Base-by-base conservation (phyloP, 2,113 vertebrate genomes). In the Emberiza fucata region DNA sequence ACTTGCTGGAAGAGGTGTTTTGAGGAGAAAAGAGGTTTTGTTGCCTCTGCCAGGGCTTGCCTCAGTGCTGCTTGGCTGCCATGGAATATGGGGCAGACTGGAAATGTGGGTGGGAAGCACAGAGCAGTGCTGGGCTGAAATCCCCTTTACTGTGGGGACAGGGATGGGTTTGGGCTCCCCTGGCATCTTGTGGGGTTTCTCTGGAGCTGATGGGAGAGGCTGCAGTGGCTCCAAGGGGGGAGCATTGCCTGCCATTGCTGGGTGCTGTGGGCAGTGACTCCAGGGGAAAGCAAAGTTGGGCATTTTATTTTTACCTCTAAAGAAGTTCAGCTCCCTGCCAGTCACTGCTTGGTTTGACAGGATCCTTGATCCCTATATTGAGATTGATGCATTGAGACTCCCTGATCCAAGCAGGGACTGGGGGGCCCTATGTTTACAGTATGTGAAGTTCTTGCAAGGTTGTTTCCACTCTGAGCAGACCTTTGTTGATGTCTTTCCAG, bases 341-440 rank as follows among this genome's bases (percentile, higher is more conserved):
- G 40, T 28, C 8, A 1, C 50, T 28, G 6, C 22, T 65, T 75
- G 47, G 33, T 24, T 53, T 83, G 72, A 33, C 39, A 73, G 42
- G 47, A 19, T 87, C 28, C 35, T 23, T 0, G 0, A 7, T 33
- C 39, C 33, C 23, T 54, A 0, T 21, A 7, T 22, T 48, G 33
- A 17, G 33, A 57, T 35, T 35, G 33, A 35, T 57, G 10, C 21
- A 35, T 3, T 57, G 56, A 23, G 33, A 57, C 35, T 35, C 56
- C 56, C 56, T 35, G 56, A 35, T 57, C 56, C 56, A 64, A 57
- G 57, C 20, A 59, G 23, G 11, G 64, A 47, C 3, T 16, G 14
- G 12, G 23, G 39, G 6, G 1, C 8, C 14, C 47, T 23, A 3
- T 18, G 5, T 28, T 69, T 45, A 25, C 50, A 77, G 28, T 4